Conservation (phyloP, 35 echinoderm and acorn worm species). For the Apostichopus japonicus region DNA sequence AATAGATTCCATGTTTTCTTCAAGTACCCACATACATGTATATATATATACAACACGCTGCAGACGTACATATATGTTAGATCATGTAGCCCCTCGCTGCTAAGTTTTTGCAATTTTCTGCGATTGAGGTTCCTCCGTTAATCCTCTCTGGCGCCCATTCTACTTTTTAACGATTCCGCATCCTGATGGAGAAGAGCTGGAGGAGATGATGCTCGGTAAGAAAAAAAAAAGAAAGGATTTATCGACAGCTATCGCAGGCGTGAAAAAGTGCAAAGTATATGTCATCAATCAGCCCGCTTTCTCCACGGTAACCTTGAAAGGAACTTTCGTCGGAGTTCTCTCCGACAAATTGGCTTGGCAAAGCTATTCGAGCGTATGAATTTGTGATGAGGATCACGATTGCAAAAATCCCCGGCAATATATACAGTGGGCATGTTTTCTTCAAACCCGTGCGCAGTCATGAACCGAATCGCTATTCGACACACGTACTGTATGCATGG, state of each 20-base stretch:
- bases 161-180: neutral
- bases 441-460: no score
- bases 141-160: constrained; percentile 27
- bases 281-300: neutral
- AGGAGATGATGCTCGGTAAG: neutral
- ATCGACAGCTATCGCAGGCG: no score
- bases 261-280: neutral
- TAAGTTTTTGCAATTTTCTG: neutral
- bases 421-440: neutral
- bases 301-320: constrained; percentile 23
- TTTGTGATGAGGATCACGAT: constrained; percentile 1
- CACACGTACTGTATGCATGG: no score
- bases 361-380: neutral
- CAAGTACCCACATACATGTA: no score
- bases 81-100: no score
- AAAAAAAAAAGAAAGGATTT: no score
- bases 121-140: neutral
- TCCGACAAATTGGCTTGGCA: constrained; percentile 20
- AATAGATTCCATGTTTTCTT: no score
- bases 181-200: neutral
- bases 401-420: neutral
- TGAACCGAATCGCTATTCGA: no score
- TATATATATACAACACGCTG: no score
- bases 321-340: constrained; percentile 8
- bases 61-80: no score